These are phyloP conservation scores for Diogma glabrata DNA, from an alignment of 2,888 invertebrate genomes.

Conservation along the genomic window DNA sequence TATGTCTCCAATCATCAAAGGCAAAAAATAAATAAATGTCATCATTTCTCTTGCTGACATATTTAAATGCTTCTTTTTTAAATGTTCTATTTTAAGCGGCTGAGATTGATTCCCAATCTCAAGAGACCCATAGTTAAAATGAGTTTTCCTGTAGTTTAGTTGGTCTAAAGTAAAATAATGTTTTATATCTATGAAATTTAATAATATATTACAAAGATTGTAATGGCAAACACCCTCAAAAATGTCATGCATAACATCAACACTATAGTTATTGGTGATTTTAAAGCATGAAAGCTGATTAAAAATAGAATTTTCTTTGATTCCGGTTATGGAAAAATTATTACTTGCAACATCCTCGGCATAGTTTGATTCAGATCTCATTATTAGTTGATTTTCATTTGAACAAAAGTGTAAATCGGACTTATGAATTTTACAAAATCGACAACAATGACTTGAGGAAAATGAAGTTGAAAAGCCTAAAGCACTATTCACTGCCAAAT, in stretches of 20 bases:
- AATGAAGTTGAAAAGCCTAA: not conserved
- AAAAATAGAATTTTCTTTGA: constrained; percentile 6
- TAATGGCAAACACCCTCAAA: constrained; percentile 7
- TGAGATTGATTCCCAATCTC: not conserved
- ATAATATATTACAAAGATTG: not conserved
- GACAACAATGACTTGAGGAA: not conserved
- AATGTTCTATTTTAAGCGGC: not conserved
- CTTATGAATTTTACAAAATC: not conserved
- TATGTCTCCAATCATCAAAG: not conserved
- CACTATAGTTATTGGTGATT: not conserved
- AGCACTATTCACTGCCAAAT: not conserved
- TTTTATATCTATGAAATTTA: not conserved
- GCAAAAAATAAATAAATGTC: not conserved
- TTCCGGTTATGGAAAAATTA: not conserved
- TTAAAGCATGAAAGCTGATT: constrained; percentile 5
- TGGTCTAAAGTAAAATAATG: not conserved
- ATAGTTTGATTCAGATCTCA: not conserved
- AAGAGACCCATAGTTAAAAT: not conserved
- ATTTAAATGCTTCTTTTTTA: not conserved
- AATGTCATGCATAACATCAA: constrained; percentile 7
- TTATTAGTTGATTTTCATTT: not conserved
- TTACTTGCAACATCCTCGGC: not conserved
- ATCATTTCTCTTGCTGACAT: constrained; percentile 2
- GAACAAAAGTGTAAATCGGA: not conserved
- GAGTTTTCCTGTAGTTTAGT: not conserved